Percentiles rank a stretch among this genome's conserved stretches.
Conservation (phyloP, 2,113 vertebrate species). For the Rhinopomastus cyanomelas region DNA sequence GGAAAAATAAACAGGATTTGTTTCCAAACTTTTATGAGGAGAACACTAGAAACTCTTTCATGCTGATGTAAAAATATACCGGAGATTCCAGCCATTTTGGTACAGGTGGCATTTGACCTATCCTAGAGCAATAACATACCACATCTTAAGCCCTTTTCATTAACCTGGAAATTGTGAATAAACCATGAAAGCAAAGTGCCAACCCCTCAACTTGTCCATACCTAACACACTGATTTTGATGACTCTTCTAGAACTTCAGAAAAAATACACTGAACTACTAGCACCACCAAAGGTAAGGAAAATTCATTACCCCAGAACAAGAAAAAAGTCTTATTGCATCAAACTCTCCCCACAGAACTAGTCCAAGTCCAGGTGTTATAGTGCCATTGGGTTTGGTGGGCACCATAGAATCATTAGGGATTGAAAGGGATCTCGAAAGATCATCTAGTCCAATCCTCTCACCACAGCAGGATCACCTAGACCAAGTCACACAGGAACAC, state of each 20-base stretch:
- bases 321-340: neutral
- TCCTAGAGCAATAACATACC: fast-evolving
- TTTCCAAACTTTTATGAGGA: neutral
- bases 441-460: too few relatives aligned
- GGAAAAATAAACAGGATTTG: neutral
- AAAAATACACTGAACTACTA: neutral
- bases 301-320: neutral
- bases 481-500: too few relatives aligned
- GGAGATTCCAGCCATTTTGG: neutral
- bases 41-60: neutral
- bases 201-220: neutral
- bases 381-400: fast-evolving
- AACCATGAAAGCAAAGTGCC: neutral
- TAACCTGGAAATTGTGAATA: neutral
- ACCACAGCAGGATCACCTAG: too few relatives aligned
- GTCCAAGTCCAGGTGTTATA: neutral
- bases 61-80: neutral
- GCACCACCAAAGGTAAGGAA: neutral
- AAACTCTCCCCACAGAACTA: neutral
- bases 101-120: neutral
- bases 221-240: neutral
- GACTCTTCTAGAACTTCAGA: neutral
- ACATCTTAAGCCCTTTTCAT: neutral
- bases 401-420: fast-evolving
- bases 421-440: too few relatives aligned